Base-by-base conservation (phyloP, 2,797 vertebrate genomes). In the Danio aesculapii region DNA sequence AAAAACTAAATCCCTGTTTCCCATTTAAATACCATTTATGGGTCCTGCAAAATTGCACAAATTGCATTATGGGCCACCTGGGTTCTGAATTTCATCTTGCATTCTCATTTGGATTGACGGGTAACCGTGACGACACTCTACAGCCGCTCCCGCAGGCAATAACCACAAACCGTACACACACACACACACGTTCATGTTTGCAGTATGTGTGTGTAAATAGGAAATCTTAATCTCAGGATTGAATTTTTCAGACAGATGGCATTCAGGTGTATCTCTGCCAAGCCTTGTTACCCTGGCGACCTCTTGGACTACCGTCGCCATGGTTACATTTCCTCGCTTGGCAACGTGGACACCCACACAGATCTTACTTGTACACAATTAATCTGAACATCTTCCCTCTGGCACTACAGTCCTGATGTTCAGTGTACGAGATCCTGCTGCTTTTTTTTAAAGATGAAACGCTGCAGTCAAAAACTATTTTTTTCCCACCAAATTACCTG, bases 211-310 rank as follows among this genome's bases (percentile, higher is more conserved):
- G 58, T 52, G 5, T 6, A 39, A 61, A 69, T 50, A 70, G 52
- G 68, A 76, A 78, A 83, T 79, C 77, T 44, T 68, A 43, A 83
- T 86, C 84, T 53, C 50, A 78, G 67, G 62, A 67, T 84, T 83
- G 84, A 80, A 83, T 88, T 86, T 87, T 85, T 81, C 6, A 81
- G 57, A 86, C 92, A 92, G 91, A 92, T 90, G 91, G 92, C 76
- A 46, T 79, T 4, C 77, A 87, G 86, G 88, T 78, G 82, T 82
- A 85, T 61, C 13, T 62, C 86, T 88, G 90, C 92, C 91, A 91
- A 85, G 46, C 16, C 1, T 67, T 10, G 77, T 86, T 83, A 76
- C 57, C 70, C 84, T 67, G 85, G 90, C 86, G 89, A 89, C 87
- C 88, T 83, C 83, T 82, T 89, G 84, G 49, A 85, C 81, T 43